Evolutionary conservation across 2,888 invertebrate species (phyloP), one percentile per base, ranked within the genome.

Genomic region (Coenonympha glycerion): DNA sequence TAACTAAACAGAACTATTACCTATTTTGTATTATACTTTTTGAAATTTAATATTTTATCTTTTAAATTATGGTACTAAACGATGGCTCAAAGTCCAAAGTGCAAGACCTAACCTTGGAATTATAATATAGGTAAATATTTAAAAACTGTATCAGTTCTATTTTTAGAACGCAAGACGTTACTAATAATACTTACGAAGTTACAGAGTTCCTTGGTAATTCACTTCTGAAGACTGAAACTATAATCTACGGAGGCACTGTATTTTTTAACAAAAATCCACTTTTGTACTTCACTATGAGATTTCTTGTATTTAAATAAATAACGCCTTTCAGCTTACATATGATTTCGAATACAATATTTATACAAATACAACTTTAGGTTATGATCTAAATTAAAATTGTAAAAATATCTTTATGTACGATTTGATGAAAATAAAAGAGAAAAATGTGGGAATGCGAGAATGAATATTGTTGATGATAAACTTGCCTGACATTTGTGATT

Each of bases 61-160:
- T 18, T 44, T 30, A 31, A 6, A 28, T 31, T n/a, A 31, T 4
- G 18, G 9, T n/a, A 30, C 13, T 16, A 31, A 19, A 39, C 33
- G 21, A 48, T 24, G 33, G 28, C 16, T 19, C 42, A 36, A 50
- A 48, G 61, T 58, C 52, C 60, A 58, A 61, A 61, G 65, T 64
- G 49, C 65, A 65, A 63, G 59, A 58, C 60, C 59, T 61, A 55
- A 62, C 68, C 68, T 68, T 68, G 68, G 58, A 56, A 44, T 49
- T 18, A 37, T n/a, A 42, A 31, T 30, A 41, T 52, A n/a, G n/a
- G n/a, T n/a, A 31, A 47, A 49, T 40, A 53, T 52, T 51, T 30
- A 6, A 34, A 33, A 49, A 24, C 36, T 6, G 8, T 9, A n/a
- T 40, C 24, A 39, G 48, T 46, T 33, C 41, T 22, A 30, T 30